These are phyloP conservation scores for Scaptomyza graminum DNA, from an alignment of 1,140 invertebrate species.

Conservation along the genomic window DNA sequence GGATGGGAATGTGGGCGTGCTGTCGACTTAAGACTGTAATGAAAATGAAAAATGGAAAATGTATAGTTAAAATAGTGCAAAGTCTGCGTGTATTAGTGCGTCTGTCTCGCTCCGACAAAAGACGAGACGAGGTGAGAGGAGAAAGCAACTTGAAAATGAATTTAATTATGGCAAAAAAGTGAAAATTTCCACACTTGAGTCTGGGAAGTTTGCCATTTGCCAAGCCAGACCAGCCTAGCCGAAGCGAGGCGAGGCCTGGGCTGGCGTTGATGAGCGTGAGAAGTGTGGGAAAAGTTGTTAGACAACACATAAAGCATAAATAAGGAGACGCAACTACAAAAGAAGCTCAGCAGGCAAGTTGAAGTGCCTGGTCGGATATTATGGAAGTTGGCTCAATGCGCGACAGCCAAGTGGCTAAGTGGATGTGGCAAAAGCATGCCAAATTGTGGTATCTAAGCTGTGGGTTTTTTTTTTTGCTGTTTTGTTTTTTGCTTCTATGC, in stretches of 20 bases:
- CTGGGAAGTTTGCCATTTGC: constrained; percentile 67
- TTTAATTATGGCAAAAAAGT: constrained; percentile 82
- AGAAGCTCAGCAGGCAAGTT: constrained; percentile 40
- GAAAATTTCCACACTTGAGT: constrained; percentile 81
- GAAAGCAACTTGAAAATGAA: constrained; percentile 78
- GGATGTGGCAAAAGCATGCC: constrained; percentile 19
- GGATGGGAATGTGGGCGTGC: not conserved
- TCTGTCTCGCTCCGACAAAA: constrained; percentile 42
- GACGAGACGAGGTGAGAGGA: constrained; percentile 12
- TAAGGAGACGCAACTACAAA: constrained; percentile 49
- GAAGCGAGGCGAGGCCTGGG: not conserved
- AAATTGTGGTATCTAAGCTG: constrained; percentile 22
- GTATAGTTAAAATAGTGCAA: constrained; percentile 66
- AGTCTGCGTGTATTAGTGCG: constrained; percentile 33
- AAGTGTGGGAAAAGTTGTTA: constrained; percentile 75
- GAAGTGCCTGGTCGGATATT: constrained; percentile 49
- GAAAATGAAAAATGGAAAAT: constrained; percentile 82
- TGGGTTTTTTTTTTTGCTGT: too few species aligned
- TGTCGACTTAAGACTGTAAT: constrained; percentile 65
- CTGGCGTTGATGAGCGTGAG: constrained; percentile 63
- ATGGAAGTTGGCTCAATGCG: constrained; percentile 26
- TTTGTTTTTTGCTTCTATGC: not conserved
- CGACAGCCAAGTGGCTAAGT: constrained; percentile 4
- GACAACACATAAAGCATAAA: constrained; percentile 73
- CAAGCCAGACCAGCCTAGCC: not conserved